These are phyloP conservation scores for Capra hircus DNA, from an alignment of 2,113 vertebrate genomes.

Conservation along the genomic window DNA sequence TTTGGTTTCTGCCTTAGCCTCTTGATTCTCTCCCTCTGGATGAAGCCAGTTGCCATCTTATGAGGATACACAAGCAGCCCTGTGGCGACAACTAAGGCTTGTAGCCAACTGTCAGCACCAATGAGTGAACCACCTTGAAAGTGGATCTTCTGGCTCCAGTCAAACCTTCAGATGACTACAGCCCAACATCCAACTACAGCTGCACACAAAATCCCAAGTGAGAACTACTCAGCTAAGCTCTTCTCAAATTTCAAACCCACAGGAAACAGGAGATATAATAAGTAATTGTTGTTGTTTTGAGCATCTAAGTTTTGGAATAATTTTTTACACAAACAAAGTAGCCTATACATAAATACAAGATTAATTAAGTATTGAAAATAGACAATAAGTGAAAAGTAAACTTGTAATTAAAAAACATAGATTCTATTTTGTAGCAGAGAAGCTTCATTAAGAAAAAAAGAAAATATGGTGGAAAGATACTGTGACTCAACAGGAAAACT, in stretches of 20 bases:
- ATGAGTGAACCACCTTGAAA: neutral
- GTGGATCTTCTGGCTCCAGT: neutral
- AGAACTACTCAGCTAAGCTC: neutral
- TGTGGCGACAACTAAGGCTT: neutral
- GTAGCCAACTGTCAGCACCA: neutral
- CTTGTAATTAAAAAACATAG: neutral
- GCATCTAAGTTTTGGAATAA: neutral
- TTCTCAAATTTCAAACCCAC: neutral
- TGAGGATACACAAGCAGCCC: neutral
- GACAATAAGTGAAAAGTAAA: slow-evolving; percentile 27
- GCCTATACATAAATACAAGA: neutral
- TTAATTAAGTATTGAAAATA: slow-evolving; percentile 1
- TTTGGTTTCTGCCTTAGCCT: neutral
- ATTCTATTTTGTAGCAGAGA: neutral
- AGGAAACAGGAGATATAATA: neutral
- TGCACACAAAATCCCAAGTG: neutral
- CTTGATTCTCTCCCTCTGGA: neutral
- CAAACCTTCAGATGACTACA: neutral
- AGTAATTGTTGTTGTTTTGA: neutral
- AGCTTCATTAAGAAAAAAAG: neutral
- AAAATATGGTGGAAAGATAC: neutral
- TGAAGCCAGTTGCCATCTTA: neutral
- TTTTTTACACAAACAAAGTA: neutral
- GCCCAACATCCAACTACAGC: neutral
- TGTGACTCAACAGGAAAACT: neutral